A percentile compares a stretch with the other conserved stretches of the same genome.
Evolutionary conservation across 2,888 invertebrate species (phyloP).

Genomic region (Crematogaster levior): DNA sequence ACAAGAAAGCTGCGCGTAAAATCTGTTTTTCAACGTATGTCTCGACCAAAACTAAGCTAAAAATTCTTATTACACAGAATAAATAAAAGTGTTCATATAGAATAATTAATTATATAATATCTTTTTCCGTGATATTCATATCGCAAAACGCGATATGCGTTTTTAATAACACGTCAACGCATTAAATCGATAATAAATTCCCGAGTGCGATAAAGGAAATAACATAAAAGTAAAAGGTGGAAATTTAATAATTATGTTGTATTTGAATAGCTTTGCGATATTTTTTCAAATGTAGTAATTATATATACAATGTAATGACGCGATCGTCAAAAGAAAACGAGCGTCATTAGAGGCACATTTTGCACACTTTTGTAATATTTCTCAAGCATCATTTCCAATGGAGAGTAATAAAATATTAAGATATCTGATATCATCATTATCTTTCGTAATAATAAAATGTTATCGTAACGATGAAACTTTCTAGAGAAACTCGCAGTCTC

Average conservation of each 20-base stretch:
- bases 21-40: background rate
- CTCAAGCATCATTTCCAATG: background rate
- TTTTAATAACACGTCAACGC: background rate
- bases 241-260: constrained; percentile 10
- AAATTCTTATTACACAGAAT: background rate
- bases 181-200: constrained; percentile 1
- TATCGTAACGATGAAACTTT: background rate
- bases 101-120: background rate
- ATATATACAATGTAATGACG: background rate
- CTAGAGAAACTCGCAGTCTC: background rate
- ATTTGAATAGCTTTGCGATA: background rate
- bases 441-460: constrained; percentile 2
- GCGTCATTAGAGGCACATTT: background rate
- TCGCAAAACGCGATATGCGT: background rate
- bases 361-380: background rate
- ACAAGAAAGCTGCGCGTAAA: background rate
- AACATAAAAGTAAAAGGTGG: background rate
- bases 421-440: background rate
- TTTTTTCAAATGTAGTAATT: constrained; percentile 1
- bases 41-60: background rate
- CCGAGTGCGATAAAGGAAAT: background rate
- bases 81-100: background rate
- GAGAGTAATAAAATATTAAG: constrained; percentile 15
- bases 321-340: constrained; percentile 11
- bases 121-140: background rate